These are phyloP conservation scores for Cantharis rufa DNA, from an alignment of 2,888 invertebrate species.

Conservation along the genomic window DNA sequence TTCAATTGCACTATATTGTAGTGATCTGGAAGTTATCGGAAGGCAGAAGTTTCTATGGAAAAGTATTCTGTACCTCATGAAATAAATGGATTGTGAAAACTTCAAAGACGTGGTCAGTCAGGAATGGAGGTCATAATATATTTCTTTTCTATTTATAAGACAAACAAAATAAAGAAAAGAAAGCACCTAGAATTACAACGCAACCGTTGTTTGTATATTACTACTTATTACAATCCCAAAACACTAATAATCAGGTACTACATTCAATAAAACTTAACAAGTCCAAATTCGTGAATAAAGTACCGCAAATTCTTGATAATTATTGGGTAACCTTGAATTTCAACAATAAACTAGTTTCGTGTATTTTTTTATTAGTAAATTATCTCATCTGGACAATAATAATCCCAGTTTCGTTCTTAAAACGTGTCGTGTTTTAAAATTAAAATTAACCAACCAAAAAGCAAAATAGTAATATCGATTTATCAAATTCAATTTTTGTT, in stretches of 20 bases:
- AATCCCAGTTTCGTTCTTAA: background rate
- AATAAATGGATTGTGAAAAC: no score
- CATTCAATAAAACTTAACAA: background rate
- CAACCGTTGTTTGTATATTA: background rate
- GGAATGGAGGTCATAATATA: no score
- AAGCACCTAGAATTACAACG: background rate
- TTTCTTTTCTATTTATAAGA: background rate
- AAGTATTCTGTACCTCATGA: no score
- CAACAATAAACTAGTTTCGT: background rate
- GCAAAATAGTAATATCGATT: background rate
- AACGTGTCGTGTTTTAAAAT: background rate
- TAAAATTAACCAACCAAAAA: background rate
- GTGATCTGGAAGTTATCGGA: no score
- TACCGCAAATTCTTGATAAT: background rate
- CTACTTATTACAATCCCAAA: background rate
- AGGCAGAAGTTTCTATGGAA: no score
- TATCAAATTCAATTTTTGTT: background rate
- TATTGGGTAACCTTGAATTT: background rate
- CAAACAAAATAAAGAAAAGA: background rate
- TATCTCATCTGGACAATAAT: background rate
- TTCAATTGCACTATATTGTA: no score
- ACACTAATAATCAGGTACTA: background rate
- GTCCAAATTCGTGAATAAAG: background rate
- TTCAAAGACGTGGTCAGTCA: no score
- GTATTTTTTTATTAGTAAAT: background rate